Base-by-base conservation (phyloP, 2,888 invertebrate species). In the Caenorhabditis sp. region DNA sequence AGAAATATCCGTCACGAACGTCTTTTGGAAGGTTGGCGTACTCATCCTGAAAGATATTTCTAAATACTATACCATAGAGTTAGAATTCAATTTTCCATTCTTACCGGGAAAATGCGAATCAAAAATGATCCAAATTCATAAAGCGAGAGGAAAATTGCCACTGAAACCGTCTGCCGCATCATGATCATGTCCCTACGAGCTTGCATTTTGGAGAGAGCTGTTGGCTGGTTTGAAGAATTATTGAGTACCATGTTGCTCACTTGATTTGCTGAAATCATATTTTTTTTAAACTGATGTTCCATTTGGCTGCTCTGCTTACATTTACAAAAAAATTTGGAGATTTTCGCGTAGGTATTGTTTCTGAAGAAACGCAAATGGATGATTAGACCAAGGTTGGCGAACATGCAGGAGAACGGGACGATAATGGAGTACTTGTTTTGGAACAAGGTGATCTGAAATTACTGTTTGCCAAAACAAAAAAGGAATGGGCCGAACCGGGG, bases 401-500 rank as follows among this genome's bases (percentile, higher is more conserved):
- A 13, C 60, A 61, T 50, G 26, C 60, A 51, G 0, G 18, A 6
- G 1, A 50, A 37, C 6, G 69, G 69, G 3, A 70, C 13, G 3
- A 51, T 35, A 13, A 70, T 60, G 0, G 69, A 35, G 13, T 70
- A 61, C 4, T 28, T 61, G 40, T 70, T 70, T 61, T 70, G 69
- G 35, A 70, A 61, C 0, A 18, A 9, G 0, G 69, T 70, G 4
- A 70, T 70, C 69, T 70, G 47, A 18, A 69, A 70, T 13, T 6
- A 20, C 1, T 4, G 20, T 4, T 18, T 15, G 37, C 1, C 9
- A 15, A 32, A 32, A 32, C 32, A 32, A 26, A 58, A 70, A 74
- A 71, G 11, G 76, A 70, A 67, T 84, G 84, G 84, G 84, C 84
- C 80, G 84, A 84, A 81, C 85, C 85, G 85, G 85, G 87, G 86